A percentile compares a stretch with the other conserved stretches of the same genome.
Conservation (phyloP, 2,113 vertebrate genomes). For the Corydoras maculifer region DNA sequence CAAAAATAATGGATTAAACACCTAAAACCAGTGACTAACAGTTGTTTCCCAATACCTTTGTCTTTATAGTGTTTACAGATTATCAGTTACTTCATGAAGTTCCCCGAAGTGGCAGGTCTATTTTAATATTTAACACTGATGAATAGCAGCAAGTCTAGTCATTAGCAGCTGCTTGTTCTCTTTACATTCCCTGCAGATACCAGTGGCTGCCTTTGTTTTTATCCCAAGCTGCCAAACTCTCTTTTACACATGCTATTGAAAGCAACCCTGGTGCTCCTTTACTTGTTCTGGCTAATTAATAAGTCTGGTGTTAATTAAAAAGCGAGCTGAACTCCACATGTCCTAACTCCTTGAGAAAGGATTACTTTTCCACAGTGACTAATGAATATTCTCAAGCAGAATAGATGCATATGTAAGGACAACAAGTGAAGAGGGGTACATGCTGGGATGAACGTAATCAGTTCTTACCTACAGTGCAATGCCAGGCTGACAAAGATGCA, state of each 20-base stretch:
- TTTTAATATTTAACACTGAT: background rate
- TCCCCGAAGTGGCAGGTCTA: no score
- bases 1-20: no score
- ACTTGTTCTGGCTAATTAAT: constrained; percentile 51
- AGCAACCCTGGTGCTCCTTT: constrained; percentile 9
- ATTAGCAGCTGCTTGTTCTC: constrained; percentile 24
- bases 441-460: background rate
- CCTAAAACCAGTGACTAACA: no score
- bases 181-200: constrained; percentile 34
- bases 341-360: constrained; percentile 32
- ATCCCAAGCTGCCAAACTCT: constrained; percentile 27
- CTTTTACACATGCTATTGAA: constrained; percentile 21
- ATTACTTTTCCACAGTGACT: constrained; percentile 26
- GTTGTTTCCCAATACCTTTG: no score
- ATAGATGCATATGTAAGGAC: background rate
- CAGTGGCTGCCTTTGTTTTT: constrained; percentile 47
- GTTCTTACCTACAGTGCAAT: constrained; percentile 7
- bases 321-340: constrained; percentile 35
- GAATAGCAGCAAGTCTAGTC: constrained; percentile 23
- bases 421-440: background rate
- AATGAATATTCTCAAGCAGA: constrained; percentile 28
- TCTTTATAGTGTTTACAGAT: no score
- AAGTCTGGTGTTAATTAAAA: constrained; percentile 56
- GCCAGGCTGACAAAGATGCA: background rate
- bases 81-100: no score